Evolutionary conservation across 2,888 invertebrate species (phyloP).

Genomic region (Spilosoma lubricipeda): DNA sequence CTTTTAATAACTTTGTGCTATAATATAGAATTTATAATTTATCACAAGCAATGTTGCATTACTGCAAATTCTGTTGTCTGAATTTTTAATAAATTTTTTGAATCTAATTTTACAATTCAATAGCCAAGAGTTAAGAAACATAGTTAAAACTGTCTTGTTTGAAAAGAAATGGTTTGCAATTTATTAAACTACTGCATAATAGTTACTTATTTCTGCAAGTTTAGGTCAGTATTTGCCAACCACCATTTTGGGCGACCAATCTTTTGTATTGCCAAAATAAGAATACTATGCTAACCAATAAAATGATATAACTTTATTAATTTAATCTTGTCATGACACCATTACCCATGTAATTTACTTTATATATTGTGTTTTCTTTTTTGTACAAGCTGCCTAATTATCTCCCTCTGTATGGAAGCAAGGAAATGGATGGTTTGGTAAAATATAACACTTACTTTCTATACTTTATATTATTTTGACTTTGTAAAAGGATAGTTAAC

Average conservation of each 20-base stretch:
- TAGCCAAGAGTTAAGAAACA: no score
- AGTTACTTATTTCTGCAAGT: no score
- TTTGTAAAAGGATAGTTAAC: not conserved
- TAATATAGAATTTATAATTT: no score
- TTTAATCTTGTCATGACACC: slow-evolving; percentile 6
- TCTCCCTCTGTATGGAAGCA: slow-evolving; percentile 90
- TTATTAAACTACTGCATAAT: not conserved
- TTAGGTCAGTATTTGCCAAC: not conserved
- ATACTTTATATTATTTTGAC: slow-evolving; percentile 8
- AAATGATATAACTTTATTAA: not conserved
- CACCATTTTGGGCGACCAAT: not conserved
- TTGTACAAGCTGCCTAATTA: slow-evolving; percentile 90
- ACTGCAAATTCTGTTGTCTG: not conserved
- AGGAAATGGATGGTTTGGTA: slow-evolving; percentile 92
- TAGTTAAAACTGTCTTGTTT: no score
- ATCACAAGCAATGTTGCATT: not conserved
- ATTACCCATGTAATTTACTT: slow-evolving; percentile 9
- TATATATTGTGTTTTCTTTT: slow-evolving; percentile 43
- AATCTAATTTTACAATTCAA: not conserved
- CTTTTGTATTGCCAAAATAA: no score
- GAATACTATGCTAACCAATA: no score
- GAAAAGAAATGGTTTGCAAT: not conserved
- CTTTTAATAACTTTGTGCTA: no score
- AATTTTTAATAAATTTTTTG: not conserved
- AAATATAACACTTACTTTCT: slow-evolving; percentile 48